Conservation (phyloP, 2,797 vertebrate species). For the Florisuga fusca region DNA sequence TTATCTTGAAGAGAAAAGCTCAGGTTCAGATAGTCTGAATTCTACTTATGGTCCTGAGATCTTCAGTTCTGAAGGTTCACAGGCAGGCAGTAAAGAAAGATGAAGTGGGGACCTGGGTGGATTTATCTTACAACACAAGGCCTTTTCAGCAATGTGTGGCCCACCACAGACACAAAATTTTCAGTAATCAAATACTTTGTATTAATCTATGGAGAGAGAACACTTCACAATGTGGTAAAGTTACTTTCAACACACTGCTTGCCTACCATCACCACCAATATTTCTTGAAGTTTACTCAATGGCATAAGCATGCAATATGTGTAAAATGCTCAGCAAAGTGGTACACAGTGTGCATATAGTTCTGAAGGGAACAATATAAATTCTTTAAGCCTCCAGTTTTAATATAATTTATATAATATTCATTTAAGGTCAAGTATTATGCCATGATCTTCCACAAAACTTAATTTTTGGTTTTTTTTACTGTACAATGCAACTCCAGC, state of each 20-base stretch:
- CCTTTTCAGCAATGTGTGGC: background rate
- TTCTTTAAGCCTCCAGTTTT: background rate
- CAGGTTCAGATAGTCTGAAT: background rate
- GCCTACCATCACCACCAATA: background rate
- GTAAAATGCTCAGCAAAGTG: background rate
- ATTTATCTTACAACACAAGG: background rate
- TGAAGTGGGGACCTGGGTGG: background rate
- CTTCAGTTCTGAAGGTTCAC: background rate
- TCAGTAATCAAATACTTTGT: background rate
- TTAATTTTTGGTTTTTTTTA: background rate
- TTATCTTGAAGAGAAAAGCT: background rate
- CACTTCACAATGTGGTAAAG: background rate
- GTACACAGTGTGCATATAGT: background rate
- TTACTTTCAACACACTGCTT: background rate
- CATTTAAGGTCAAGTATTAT: background rate
- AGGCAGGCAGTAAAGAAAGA: background rate
- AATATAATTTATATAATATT: background rate
- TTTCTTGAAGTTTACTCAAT: background rate
- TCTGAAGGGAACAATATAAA: background rate
- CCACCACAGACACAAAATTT: background rate
- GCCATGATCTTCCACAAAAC: background rate
- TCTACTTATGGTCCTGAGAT: background rate
- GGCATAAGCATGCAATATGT: background rate
- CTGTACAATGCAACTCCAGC: background rate
- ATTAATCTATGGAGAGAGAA: background rate